Evolutionary conservation across 92 coral and sea anemone species (phyloP).

Genomic region (Porites evermanni): DNA sequence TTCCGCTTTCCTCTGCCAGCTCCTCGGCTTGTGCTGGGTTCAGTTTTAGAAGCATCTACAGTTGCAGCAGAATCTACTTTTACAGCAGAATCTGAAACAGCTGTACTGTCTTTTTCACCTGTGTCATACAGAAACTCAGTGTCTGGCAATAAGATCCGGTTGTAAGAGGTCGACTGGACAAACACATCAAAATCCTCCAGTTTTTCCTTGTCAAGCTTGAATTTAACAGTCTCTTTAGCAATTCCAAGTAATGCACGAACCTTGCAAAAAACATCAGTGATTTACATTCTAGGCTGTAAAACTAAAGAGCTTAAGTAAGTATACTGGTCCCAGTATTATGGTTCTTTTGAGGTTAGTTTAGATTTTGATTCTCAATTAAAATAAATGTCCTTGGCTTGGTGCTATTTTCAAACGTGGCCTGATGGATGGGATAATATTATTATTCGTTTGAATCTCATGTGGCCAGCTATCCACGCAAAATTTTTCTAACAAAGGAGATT

Average conservation of each 20-base stretch:
- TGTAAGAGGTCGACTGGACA: conserved; percentile 96
- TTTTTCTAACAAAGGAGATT: too few relatives aligned
- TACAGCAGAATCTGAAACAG: conserved; percentile 7
- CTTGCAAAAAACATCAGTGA: conserved; percentile 22
- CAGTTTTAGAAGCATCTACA: conserved; percentile 27
- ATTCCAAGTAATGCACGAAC: conserved; percentile 81
- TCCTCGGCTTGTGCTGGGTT: conserved; percentile 41
- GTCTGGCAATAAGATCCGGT: conserved; percentile 82
- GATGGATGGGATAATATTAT: too few relatives aligned
- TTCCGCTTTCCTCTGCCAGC: conserved; percentile 54
- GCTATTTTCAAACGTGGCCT: too few relatives aligned
- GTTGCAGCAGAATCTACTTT: conserved; percentile 37
- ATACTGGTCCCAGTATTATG: too few relatives aligned
- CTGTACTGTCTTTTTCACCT: conserved; percentile 40
- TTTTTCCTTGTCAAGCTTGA: conserved; percentile 83
- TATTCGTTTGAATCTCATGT: too few relatives aligned
- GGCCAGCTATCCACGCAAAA: too few relatives aligned
- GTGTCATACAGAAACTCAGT: conserved; percentile 95
- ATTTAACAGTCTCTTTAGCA: conserved; percentile 83
- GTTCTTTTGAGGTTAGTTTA: too few relatives aligned
- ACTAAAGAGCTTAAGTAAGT: too few relatives aligned
- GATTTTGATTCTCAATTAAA: too few relatives aligned
- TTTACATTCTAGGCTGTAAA: not conserved
- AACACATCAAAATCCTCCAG: conserved; percentile 95
- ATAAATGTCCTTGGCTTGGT: too few relatives aligned